Percentiles rank a stretch among this genome's conserved stretches.
Conservation (phyloP, 1,140 invertebrate species). For the Vanessa atalanta region DNA sequence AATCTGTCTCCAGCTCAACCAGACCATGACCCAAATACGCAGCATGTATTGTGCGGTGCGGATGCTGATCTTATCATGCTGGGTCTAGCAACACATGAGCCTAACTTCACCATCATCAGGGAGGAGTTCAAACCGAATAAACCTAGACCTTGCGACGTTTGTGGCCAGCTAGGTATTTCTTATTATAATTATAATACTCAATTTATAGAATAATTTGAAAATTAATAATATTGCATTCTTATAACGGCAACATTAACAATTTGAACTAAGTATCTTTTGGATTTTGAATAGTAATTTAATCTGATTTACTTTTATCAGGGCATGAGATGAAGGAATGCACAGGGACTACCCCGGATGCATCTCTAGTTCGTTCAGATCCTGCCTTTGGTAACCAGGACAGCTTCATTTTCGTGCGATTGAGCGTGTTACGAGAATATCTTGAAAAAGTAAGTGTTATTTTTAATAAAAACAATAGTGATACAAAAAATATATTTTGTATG, state of each 20-base stretch:
- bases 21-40: conserved; percentile 98
- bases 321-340: conserved; percentile 98
- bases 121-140: conserved; percentile 99
- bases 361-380: conserved; percentile 73
- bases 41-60: conserved; percentile 98
- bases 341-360: conserved; percentile 82
- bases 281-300: too few species aligned
- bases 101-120: conserved; percentile 98
- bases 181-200: neutral
- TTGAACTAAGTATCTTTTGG: too few species aligned
- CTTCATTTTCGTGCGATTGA: conserved; percentile 95
- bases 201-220: neutral
- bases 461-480: neutral
- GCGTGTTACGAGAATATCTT: conserved; percentile 97
- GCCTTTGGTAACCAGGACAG: conserved; percentile 86
- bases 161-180: conserved; percentile 91
- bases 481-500: too few species aligned
- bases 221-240: too few species aligned
- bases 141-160: conserved; percentile 97
- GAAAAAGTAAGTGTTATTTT: conserved; percentile 84
- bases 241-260: too few species aligned
- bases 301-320: conserved; percentile 75
- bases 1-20: conserved; percentile 86
- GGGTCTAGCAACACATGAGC: conserved; percentile 98
- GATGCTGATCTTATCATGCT: conserved; percentile 99